A percentile compares a stretch with the other conserved stretches of the same genome.
These are phyloP conservation scores for Momotus momota DNA, from an alignment of 2,797 vertebrate species.

Conservation along the genomic window DNA sequence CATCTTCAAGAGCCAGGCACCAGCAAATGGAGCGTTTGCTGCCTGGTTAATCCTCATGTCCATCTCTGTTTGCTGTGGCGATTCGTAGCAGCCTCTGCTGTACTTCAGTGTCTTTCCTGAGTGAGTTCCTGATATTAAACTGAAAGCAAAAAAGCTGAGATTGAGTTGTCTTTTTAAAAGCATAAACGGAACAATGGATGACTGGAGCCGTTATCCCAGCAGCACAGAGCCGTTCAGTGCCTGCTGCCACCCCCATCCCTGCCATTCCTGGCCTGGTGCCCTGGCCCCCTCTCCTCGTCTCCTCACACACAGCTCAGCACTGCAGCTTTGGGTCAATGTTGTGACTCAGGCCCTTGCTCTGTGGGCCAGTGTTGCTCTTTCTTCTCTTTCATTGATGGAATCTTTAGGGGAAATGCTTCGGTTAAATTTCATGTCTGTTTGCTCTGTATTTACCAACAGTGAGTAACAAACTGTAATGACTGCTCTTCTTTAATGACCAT, in stretches of 20 bases:
- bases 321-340: too few species aligned
- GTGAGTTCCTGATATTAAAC: background rate
- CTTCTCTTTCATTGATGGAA: background rate
- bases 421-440: background rate
- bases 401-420: background rate
- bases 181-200: rapidly evolving
- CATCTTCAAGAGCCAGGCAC: rapidly evolving
- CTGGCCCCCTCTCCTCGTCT: background rate
- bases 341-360: rapidly evolving
- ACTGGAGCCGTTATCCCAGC: rapidly evolving
- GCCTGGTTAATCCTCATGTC: rapidly evolving
- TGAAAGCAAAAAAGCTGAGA: background rate
- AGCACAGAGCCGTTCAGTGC: background rate
- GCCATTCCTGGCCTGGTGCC: background rate
- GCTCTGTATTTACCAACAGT: slow-evolving; percentile 39
- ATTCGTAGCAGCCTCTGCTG: background rate
- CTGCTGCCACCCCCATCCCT: rapidly evolving
- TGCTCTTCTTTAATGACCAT: slow-evolving; percentile 22
- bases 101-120: background rate
- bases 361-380: background rate
- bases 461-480: slow-evolving; percentile 19
- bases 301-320: background rate
- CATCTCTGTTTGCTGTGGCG: background rate
- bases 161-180: background rate
- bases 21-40: background rate